These are phyloP conservation scores for Matsumurasca onukii DNA, from an alignment of 1,140 invertebrate species.

Conservation along the genomic window DNA sequence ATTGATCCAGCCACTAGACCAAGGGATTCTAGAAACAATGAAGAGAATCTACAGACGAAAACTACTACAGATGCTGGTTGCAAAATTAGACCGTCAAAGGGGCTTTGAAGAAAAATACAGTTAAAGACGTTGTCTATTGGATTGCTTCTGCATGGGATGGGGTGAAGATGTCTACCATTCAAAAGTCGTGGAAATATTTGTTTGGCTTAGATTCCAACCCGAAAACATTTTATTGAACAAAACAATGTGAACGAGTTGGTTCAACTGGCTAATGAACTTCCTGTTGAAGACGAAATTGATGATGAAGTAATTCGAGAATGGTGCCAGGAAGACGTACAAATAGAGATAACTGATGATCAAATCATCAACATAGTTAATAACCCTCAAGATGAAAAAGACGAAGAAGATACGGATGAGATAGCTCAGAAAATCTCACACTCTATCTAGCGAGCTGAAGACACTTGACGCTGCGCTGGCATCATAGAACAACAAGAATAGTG, in stretches of 20 bases:
- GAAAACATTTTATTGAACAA: not conserved
- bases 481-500: conserved; percentile 5
- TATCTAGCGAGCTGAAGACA: not conserved
- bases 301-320: not conserved
- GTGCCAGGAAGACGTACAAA: not conserved
- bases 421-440: not conserved
- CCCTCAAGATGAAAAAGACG: too few relatives aligned
- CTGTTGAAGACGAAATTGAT: too few relatives aligned
- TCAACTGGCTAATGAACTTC: not conserved
- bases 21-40: too few relatives aligned
- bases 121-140: conserved; percentile 33
- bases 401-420: not conserved
- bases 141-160: conserved; percentile 28
- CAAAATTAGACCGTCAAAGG: conserved; percentile 11
- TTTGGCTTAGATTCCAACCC: not conserved
- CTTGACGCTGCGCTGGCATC: not conserved
- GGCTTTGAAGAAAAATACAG: conserved; percentile 17
- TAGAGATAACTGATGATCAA: not conserved
- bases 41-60: too few relatives aligned
- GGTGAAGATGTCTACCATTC: not conserved
- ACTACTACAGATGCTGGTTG: conserved; percentile 23
- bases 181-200: too few relatives aligned
- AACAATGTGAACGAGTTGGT: not conserved
- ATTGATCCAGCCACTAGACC: too few relatives aligned
- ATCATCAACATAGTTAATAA: not conserved